These are phyloP conservation scores for Steinernema scapterisci DNA, from an alignment of 2,888 invertebrate genomes.

Conservation along the genomic window DNA sequence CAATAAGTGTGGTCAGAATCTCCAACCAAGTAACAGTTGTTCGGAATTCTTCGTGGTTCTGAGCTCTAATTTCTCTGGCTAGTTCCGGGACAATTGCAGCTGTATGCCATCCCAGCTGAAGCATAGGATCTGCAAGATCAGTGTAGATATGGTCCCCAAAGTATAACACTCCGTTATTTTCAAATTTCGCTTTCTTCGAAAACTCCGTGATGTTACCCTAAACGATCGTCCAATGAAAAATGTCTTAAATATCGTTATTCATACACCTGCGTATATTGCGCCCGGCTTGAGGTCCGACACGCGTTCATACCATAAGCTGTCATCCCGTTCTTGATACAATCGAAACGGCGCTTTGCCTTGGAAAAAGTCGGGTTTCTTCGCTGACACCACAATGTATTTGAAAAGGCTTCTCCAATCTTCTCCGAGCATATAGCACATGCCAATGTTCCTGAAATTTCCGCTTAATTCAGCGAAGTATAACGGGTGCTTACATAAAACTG, in stretches of 20 bases:
- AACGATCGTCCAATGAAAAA: not conserved
- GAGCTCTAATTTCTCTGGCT: constrained; percentile 88
- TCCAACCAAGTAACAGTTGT: constrained; percentile 76
- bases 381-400: constrained; percentile 88
- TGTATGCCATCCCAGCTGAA: constrained; percentile 88
- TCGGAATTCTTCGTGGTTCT: constrained; percentile 81
- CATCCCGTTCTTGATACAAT: constrained; percentile 80
- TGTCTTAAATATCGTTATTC: not conserved
- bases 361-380: constrained; percentile 94
- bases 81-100: constrained; percentile 95
- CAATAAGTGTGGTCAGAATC: constrained; percentile 86
- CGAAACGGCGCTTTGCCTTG: constrained; percentile 74
- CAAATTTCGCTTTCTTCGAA: constrained; percentile 89
- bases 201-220: constrained; percentile 90
- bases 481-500: constrained; percentile 78
- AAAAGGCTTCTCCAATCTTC: constrained; percentile 86
- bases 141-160: constrained; percentile 98
- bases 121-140: constrained; percentile 77
- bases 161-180: constrained; percentile 87
- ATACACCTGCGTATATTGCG: constrained; percentile 87
- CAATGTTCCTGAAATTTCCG: constrained; percentile 77
- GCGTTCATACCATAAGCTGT: constrained; percentile 87
- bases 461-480: not conserved
- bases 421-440: constrained; percentile 87
- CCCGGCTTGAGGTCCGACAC: constrained; percentile 85